These are phyloP conservation scores for Amphipoea lucens DNA, from an alignment of 2,888 invertebrate species.

Conservation along the genomic window DNA sequence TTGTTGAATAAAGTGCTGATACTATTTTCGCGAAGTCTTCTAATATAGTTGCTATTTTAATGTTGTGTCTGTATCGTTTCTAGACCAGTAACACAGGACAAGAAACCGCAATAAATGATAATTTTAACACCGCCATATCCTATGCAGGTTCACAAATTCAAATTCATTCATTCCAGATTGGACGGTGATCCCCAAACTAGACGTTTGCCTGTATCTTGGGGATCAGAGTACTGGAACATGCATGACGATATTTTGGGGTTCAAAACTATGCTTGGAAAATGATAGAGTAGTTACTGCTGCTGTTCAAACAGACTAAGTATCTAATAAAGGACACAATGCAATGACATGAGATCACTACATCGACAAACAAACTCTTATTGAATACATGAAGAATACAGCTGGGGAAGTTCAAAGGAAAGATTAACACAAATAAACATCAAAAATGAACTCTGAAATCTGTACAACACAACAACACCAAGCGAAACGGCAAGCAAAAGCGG, in stretches of 20 bases:
- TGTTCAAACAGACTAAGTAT: not conserved
- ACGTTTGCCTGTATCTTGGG: not conserved
- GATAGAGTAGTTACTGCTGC: not conserved
- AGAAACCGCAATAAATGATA: not conserved
- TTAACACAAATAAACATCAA: not conserved
- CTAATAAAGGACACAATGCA: not conserved
- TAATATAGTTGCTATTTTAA: slow-evolving; percentile 22
- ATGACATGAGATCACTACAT: not conserved
- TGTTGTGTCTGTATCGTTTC: not conserved
- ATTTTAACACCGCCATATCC: not conserved
- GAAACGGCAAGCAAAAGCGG: not conserved
- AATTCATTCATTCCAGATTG: not conserved
- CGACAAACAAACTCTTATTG: not conserved
- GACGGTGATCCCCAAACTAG: not conserved
- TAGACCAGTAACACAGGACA: not conserved
- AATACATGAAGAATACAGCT: not conserved
- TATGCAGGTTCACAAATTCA: not conserved
- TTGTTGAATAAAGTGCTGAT: slow-evolving; percentile 41
- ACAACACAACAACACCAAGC: not conserved
- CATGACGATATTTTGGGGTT: not conserved
- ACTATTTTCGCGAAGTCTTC: slow-evolving; percentile 32
- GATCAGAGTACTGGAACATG: not conserved
- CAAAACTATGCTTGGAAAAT: not conserved
- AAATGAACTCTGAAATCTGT: not conserved
- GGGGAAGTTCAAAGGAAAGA: not conserved